Percentiles rank a stretch among this genome's conserved stretches.
phyloP scores from a whole-genome alignment of 1,140 invertebrate genomes.

The Drosophila sulfurigaster region DNA sequence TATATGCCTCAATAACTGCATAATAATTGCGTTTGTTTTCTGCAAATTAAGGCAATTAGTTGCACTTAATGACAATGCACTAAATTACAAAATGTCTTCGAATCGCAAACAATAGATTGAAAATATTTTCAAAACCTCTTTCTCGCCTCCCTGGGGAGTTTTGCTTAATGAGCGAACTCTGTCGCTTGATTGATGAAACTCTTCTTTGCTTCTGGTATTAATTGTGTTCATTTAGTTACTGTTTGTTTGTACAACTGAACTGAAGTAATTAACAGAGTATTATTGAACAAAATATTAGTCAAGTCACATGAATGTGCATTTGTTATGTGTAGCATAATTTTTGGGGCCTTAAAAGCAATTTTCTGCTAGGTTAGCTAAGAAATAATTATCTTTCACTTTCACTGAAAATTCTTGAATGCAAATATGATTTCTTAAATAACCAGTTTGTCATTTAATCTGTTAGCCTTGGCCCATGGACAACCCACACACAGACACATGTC shows the following conservation, averaged over 20 bases:
- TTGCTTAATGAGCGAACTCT: constrained; percentile 42
- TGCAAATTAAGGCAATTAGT: constrained; percentile 74
- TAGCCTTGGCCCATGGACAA: constrained; percentile 23
- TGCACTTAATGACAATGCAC: constrained; percentile 64
- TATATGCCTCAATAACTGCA: constrained; percentile 65
- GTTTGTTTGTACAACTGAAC: not conserved
- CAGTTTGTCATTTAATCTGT: constrained; percentile 38
- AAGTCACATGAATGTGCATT: not conserved
- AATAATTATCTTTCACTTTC: not conserved
- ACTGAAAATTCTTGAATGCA: too few species aligned
- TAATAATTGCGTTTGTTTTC: constrained; percentile 49
- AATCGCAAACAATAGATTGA: constrained; percentile 33
- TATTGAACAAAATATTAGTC: not conserved
- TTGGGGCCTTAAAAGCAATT: not conserved
- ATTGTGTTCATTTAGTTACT: constrained; percentile 4
- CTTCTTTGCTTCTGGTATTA: constrained; percentile 15
- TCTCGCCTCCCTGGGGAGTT: constrained; percentile 1
- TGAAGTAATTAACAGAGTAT: not conserved
- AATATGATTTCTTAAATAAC: constrained; percentile 15
- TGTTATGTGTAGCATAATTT: constrained; percentile 33
- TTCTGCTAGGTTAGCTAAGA: not conserved
- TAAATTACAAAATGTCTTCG: constrained; percentile 41
- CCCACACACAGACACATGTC: constrained; percentile 7
- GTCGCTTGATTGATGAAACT: constrained; percentile 13
- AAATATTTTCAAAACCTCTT: constrained; percentile 29